Percentiles rank a stretch among this genome's conserved stretches.
Conservation (phyloP, 2,113 vertebrate genomes). For the Zeus faber region DNA sequence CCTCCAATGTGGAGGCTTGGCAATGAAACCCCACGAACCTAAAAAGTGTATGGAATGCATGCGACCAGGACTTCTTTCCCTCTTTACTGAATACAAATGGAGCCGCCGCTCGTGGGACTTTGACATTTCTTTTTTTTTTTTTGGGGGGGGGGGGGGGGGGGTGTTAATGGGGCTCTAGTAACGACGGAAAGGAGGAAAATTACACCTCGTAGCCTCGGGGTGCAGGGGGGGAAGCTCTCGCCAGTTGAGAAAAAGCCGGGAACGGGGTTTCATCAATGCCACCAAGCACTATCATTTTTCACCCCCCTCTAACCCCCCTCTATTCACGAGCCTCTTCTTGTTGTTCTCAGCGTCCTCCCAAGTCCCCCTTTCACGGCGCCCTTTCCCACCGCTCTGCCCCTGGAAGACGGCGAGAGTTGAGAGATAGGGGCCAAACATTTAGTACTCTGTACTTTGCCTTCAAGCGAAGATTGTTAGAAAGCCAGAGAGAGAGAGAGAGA, state of each 20-base stretch:
- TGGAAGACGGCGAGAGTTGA: slow-evolving; percentile 59
- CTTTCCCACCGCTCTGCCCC: slow-evolving; percentile 57
- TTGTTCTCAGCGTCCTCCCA: too few species aligned
- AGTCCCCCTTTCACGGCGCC: slow-evolving; percentile 59
- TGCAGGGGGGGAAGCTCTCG: slow-evolving; percentile 60
- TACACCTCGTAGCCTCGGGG: slow-evolving; percentile 67
- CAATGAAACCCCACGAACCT: too few species aligned
- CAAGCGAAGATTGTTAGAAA: slow-evolving; percentile 70
- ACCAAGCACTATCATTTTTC: slow-evolving; percentile 68
- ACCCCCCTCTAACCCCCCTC: slow-evolving; percentile 34
- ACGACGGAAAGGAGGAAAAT: slow-evolving; percentile 66
- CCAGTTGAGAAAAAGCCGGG: slow-evolving; percentile 63
- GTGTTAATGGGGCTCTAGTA: too few species aligned
- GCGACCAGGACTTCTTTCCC: too few species aligned
- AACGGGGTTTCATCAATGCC: slow-evolving; percentile 66
- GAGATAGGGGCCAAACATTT: slow-evolving; percentile 68
- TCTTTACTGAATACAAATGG: too few species aligned
- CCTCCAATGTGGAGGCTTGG: too few species aligned
- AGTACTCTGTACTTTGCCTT: slow-evolving; percentile 73
- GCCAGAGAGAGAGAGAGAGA: slow-evolving; percentile 56
- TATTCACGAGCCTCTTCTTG: slow-evolving; percentile 62
- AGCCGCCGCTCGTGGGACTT: too few species aligned
- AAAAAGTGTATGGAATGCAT: slow-evolving; percentile 30
- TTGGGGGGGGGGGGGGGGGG: too few species aligned
- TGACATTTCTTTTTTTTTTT: slow-evolving; percentile 8